Base-by-base conservation (phyloP, 2,113 vertebrate genomes). In the Lampris incognitus region DNA sequence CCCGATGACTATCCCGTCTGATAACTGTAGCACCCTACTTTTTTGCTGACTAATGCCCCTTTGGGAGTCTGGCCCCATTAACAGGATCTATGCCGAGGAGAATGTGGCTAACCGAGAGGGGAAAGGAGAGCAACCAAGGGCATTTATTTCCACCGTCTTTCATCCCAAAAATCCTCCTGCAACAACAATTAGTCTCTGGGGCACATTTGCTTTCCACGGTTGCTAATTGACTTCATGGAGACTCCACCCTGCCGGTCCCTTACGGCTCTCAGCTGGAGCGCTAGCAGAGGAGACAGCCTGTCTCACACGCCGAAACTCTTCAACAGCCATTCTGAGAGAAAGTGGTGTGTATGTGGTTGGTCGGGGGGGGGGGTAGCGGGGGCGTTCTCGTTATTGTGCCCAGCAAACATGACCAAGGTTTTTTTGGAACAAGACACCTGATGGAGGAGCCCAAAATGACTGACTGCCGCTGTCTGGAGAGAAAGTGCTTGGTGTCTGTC, bases 61-160 rank as follows among this genome's bases (percentile, higher is more conserved):
- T 52, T 60, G 51, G 67, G 69, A 71, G 74, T 66, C 49, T 24
- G 40, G 59, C 40, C 24, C 36, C n/a, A 11, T 65, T 80, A 86
- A 84, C 83, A 87, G 82, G 76, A 71, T 82, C 84, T 83, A 24
- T 24, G 24, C 24, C 67, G 65, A 80, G 68, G 72, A 41, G 63
- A 41, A 75, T 72, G 56, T 36, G 36, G 67, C 71, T 74, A 70
- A 74, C 56, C 64, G 76, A 72, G 79, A 55, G 49, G 63, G 37
- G 69, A 48, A 69, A 66, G 24, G 24, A 57, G 61, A 57, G 67
- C 10, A 42, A 66, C 9, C 39, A 59, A 62, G 60, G 55, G 52
- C 75, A 82, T 76, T 78, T 78, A 80, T 83, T 81, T 79, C 13
- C 54, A 60, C 55, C 71, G 64, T 88, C 81, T 81, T 79, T 86